Evolutionary conservation across 2,113 vertebrate species (phyloP).

Genomic region (Haemorhous mexicanus): DNA sequence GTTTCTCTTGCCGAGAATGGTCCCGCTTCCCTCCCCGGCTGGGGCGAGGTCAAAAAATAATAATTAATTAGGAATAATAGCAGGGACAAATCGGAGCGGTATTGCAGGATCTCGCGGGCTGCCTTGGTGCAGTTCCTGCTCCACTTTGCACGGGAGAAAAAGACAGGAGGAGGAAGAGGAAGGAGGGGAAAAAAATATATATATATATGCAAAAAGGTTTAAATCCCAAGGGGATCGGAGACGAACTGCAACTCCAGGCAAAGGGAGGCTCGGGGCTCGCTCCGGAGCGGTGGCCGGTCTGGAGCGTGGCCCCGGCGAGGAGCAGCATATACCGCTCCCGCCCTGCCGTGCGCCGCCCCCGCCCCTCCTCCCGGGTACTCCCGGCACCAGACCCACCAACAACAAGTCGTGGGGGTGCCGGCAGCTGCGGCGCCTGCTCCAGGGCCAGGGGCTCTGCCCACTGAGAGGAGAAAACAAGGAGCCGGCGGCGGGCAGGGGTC

Average conservation of each 20-base stretch:
- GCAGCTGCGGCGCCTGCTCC: neutral
- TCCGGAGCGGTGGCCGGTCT: constrained; percentile 20
- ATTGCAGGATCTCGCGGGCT: constrained; percentile 28
- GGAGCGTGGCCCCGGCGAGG: neutral
- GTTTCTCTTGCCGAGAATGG: neutral
- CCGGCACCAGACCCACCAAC: constrained; percentile 30
- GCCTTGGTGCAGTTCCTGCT: constrained; percentile 29
- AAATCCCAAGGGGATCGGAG: constrained; percentile 48
- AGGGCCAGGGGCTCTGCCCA: neutral
- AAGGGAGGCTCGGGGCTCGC: neutral
- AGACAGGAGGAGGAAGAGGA: neutral
- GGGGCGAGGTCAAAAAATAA: constrained; percentile 31
- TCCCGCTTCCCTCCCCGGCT: neutral
- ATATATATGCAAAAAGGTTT: constrained; percentile 1
- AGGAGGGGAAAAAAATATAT: neutral
- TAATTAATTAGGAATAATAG: constrained; percentile 12
- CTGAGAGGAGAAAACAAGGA: neutral
- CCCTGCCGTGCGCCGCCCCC: constrained; percentile 43
- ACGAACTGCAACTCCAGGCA: constrained; percentile 31
- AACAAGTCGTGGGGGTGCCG: constrained; percentile 17
- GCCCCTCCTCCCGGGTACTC: constrained; percentile 34
- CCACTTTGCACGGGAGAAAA: constrained; percentile 44
- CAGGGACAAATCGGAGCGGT: neutral
- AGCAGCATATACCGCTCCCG: constrained; percentile 29
- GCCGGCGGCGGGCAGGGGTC: neutral